Evolutionary conservation across 2,113 vertebrate genomes (phyloP).

Genomic region (Poicephalus meyeri): DNA sequence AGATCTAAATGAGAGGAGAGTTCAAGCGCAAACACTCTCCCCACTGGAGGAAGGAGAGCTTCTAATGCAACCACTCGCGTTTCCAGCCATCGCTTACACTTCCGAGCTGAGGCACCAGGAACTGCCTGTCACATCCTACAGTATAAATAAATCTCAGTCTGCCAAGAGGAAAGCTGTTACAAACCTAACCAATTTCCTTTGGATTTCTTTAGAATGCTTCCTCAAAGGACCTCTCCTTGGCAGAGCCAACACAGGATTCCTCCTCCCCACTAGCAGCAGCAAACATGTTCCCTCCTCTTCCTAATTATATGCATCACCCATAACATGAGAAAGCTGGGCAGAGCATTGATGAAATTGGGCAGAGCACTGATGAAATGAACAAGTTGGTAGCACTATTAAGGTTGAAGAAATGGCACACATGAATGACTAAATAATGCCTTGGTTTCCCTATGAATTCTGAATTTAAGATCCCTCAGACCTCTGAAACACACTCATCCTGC

Average conservation of each 20-base stretch:
- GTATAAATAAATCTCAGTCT: conserved; percentile 18
- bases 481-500: background rate
- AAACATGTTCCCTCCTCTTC: background rate
- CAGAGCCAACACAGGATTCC: background rate
- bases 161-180: conserved; percentile 19
- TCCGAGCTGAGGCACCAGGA: conserved; percentile 18
- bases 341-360: background rate
- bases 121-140: conserved; percentile 26
- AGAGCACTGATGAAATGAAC: background rate
- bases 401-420: background rate
- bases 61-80: background rate
- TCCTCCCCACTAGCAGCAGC: background rate
- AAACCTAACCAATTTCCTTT: conserved; percentile 6
- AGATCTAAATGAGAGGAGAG: background rate
- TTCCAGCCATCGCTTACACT: background rate
- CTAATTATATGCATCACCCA: background rate
- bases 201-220: background rate
- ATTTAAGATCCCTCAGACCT: background rate
- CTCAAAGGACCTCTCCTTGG: background rate
- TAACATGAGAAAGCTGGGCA: background rate
- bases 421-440: background rate
- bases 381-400: background rate
- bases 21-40: conserved; percentile 14
- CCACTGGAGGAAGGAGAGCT: background rate
- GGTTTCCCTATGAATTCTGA: background rate